phyloP scores from a whole-genome alignment of 2,113 vertebrate genomes.

The Butorides virescens region DNA sequence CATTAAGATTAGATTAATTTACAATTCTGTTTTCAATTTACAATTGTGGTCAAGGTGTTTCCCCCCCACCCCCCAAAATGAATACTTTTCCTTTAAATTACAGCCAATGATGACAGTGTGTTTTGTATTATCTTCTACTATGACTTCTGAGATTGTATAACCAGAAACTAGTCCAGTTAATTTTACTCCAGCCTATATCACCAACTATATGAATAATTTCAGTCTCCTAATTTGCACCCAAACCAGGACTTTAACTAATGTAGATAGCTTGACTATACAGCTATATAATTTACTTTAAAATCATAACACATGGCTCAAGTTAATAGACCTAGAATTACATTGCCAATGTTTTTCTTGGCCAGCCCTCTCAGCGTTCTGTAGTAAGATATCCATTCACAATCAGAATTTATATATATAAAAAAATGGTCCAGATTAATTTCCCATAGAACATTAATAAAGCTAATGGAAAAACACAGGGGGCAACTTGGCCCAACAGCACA shows the following conservation, averaged over 20 bases:
- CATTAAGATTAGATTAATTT: neutral
- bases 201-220: neutral
- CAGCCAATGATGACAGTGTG: neutral
- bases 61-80: rapidly evolving
- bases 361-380: neutral
- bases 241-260: neutral
- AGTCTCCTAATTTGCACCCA: neutral
- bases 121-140: neutral
- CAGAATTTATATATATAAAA: neutral
- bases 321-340: neutral
- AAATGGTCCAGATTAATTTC: neutral
- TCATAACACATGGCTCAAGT: neutral
- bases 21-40: neutral
- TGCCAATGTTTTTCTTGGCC: neutral
- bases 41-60: neutral
- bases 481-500: neutral
- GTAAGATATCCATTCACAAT: neutral
- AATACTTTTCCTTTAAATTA: neutral
- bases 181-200: neutral
- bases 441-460: neutral
- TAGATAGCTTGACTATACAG: neutral
- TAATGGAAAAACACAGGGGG: neutral
- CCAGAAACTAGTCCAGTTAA: neutral
- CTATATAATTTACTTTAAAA: neutral
- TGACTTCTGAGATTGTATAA: neutral